Evolutionary conservation across 2,113 vertebrate species (phyloP), one percentile per base, ranked within the genome.

Genomic region (Passer domesticus): DNA sequence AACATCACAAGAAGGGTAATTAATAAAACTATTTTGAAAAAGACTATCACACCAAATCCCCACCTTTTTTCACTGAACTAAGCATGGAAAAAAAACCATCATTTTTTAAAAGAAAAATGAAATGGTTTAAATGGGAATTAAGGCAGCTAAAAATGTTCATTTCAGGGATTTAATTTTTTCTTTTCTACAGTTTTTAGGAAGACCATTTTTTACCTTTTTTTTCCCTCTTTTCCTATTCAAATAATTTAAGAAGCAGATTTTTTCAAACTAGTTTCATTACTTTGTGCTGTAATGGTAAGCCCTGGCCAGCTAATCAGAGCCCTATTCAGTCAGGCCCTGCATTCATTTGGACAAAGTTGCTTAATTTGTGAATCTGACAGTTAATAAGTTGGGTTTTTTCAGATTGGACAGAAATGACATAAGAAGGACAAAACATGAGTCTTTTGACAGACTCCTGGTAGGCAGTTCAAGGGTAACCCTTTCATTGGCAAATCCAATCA

Each of bases 311-410:
- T 93, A 73, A 89, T 94, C 70, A 92, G 80, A 89, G 8, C 7
- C n/a, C 33, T 83, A 35, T 91, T 95, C 67, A 70, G 19, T 12
- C 22, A 86, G 22, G 13, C 10, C 2, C 24, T 30, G 10, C 14
- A 58, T 49, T 52, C 13, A 13, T 2, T 60, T 52, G 67, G 17
- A 53, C 4, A 47, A 77, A 39, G 39, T 43, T 85, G 41, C 22
- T 87, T 86, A 92, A 94, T 93, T 94, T 75, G n/a, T 80, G 83
- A 75, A 72, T 84, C 49, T 90, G 60, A 78, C 31, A 63, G 63
- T 75, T 78, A 88, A 90, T 74, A 89, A 74, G 8, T 43, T 17
- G 11, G 1, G 0, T 43, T 67, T 80, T 87, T 83, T 10, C 39
- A 49, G 4, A 30, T 31, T 78, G 60, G 68, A 62, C 72, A 84